Evolutionary conservation across 2,797 vertebrate genomes (phyloP).

Genomic region (Enteromius trimaculatus): DNA sequence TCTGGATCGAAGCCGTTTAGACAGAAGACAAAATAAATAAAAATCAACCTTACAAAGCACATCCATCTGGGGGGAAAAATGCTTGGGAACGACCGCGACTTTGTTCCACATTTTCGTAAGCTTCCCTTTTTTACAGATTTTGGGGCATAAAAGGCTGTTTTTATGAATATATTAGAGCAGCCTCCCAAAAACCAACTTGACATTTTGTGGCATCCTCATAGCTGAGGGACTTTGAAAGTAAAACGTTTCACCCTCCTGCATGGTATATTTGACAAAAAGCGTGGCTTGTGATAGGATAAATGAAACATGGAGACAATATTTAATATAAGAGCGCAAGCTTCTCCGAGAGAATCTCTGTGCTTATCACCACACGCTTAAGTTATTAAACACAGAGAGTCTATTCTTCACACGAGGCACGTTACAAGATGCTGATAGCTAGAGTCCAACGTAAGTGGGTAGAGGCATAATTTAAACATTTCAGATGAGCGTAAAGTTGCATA

Average conservation of each 20-base stretch:
- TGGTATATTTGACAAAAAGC: not conserved
- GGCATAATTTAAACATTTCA: conserved; percentile 55
- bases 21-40: conserved; percentile 63
- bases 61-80: not conserved
- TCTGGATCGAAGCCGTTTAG: conserved; percentile 72
- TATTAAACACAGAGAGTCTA: conserved; percentile 48
- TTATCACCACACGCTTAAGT: conserved; percentile 42
- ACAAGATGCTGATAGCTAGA: conserved; percentile 54
- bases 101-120: conserved; percentile 63
- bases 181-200: conserved; percentile 49
- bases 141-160: conserved; percentile 77
- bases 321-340: conserved; percentile 44
- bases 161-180: conserved; percentile 63
- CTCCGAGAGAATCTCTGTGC: conserved; percentile 33
- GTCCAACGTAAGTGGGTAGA: conserved; percentile 53
- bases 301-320: conserved; percentile 28
- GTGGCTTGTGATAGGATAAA: conserved; percentile 1
- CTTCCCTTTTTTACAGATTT: conserved; percentile 36
- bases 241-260: not conserved
- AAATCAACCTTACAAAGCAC: conserved; percentile 58
- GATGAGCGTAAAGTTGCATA: conserved; percentile 57
- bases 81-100: not conserved
- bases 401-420: conserved; percentile 59
- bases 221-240: not conserved
- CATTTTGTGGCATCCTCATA: conserved; percentile 26